Base-by-base conservation (phyloP, 2,888 invertebrate genomes). In the Dendrolimus pini region DNA sequence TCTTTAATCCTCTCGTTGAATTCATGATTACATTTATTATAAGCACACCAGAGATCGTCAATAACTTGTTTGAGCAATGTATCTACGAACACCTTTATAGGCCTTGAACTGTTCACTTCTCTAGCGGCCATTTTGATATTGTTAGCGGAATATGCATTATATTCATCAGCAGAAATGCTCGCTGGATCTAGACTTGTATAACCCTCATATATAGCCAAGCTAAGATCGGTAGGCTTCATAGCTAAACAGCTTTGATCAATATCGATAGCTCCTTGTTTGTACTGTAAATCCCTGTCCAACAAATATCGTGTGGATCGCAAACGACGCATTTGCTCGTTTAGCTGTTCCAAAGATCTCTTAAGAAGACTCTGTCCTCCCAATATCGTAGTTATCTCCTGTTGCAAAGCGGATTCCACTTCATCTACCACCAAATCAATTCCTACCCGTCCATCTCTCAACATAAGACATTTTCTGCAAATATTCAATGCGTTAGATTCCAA, bases 391-490 rank as follows among this genome's bases (percentile, higher is more conserved):
- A 95, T 92, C 77, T 98, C 98, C 68, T 94, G 94, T 54, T 94
- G 92, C 54, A 98, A 85, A 69, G 97, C 95, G 56, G 85, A 85
- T 80, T 98, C 97, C 0, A 96, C 96, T 60, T 95, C 94, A 74
- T 98, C 98, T 41, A 91, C 89, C 1, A 95, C 95, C 69, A 96
- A 87, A 77, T 97, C 97, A 56, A 96, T 96, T 2, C 95, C 95
- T 13, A 94, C 75, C 52, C 97, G 92, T n/a, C 95, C 94, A 74
- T 97, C 97, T 69, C 96, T 93, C 55, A 95, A 81, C 65, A 94
- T 92, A 8, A 97, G 88, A 77, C 97, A 98, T 78, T 96, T 94
- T 65, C 93, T 91, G 71, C 94, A 94, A 61, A 95, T 93, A 41
- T 91, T 91, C 60, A 94, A 70, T 9, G 94, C 94, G 65, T 94